Evolutionary conservation across 2,797 vertebrate genomes (phyloP).

Genomic region (Melanotaenia trifasciata): DNA sequence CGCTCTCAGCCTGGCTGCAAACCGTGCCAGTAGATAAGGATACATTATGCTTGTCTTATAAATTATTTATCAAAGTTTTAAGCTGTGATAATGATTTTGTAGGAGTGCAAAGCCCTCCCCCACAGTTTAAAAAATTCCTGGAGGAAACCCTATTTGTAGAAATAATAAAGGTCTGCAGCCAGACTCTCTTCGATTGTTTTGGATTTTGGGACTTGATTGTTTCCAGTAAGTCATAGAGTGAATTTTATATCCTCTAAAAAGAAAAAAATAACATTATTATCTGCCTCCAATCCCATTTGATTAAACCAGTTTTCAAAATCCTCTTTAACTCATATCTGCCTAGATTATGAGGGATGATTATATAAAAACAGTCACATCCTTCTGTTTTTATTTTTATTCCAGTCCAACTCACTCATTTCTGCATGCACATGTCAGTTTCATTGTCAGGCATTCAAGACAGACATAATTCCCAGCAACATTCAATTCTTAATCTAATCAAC

Average conservation of each 20-base stretch:
- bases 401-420: not conserved
- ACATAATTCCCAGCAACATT: constrained; percentile 53
- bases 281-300: constrained; percentile 15
- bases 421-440: constrained; percentile 9
- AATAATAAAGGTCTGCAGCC: no score
- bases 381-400: constrained; percentile 7
- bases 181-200: not conserved
- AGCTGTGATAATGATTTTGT: no score
- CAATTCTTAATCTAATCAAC: constrained; percentile 77
- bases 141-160: no score
- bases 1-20: no score
- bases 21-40: no score
- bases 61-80: no score
- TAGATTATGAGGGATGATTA: constrained; percentile 54
- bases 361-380: constrained; percentile 35
- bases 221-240: not conserved
- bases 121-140: no score
- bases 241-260: not conserved
- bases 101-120: no score
- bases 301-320: constrained; percentile 55
- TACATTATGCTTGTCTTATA: no score
- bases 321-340: constrained; percentile 42
- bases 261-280: not conserved
- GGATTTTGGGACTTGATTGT: not conserved
- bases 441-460: constrained; percentile 41